Evolutionary conservation across 1,140 invertebrate genomes (phyloP).

Genomic region (Lepidotrigona ventralis): DNA sequence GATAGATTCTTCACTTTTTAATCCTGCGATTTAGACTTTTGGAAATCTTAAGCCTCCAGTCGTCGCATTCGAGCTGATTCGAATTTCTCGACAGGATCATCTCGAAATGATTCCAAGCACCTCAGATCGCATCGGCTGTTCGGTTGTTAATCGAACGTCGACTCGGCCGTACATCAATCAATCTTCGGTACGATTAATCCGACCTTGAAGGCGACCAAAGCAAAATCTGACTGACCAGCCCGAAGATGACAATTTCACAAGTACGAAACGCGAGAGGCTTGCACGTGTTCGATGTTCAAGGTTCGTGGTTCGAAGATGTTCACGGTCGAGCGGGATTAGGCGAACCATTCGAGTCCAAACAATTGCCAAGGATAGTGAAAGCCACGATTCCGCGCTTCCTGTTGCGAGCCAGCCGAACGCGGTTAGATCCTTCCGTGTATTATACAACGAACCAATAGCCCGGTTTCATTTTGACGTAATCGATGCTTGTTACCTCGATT

Average conservation of each 20-base stretch:
- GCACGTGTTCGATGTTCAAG: constrained; percentile 38
- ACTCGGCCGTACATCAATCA: neutral
- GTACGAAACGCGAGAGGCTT: neutral
- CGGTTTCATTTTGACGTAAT: constrained; percentile 56
- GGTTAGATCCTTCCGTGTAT: constrained; percentile 29
- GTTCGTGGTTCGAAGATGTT: constrained; percentile 29
- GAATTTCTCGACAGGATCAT: too few relatives aligned
- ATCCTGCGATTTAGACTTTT: too few relatives aligned
- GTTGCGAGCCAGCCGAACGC: neutral
- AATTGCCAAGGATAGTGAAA: constrained; percentile 55
- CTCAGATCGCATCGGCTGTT: too few relatives aligned
- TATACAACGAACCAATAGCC: constrained; percentile 34
- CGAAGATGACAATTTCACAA: neutral
- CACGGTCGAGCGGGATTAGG: constrained; percentile 24
- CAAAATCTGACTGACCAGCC: constrained; percentile 15
- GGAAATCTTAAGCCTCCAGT: too few relatives aligned
- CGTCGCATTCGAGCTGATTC: too few relatives aligned
- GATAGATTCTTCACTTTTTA: too few relatives aligned
- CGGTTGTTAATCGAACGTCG: constrained; percentile 5
- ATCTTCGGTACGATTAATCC: constrained; percentile 6
- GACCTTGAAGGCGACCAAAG: neutral
- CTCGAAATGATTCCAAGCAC: too few relatives aligned
- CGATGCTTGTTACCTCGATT: constrained; percentile 37
- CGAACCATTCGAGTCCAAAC: neutral
- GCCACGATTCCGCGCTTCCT: neutral